Base-by-base conservation (phyloP, 2,888 invertebrate species). In the Drosophila leonis region DNA sequence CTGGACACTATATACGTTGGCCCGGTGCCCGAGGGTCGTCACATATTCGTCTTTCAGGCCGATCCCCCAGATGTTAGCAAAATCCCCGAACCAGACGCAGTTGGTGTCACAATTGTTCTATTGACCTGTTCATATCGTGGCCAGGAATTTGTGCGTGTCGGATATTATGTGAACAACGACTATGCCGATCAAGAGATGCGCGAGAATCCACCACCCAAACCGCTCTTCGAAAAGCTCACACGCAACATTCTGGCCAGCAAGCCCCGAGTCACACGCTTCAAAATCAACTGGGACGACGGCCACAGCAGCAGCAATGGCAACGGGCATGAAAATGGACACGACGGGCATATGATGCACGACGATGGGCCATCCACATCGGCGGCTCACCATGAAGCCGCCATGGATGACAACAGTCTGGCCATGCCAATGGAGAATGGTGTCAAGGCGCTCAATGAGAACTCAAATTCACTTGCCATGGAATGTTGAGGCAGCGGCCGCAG, bases 161-260 rank as follows among this genome's bases (percentile, higher is more conserved):
- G 99, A 3, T 99, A 99, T 93, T 99, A 99, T 92, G 99, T 99
- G 65, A 99, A 99, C 91, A 99, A 99, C 91, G 99, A 99, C 92
- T 99, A 99, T 91, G 95, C 95, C 6, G 98, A 99, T 87, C 96
- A 97, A 0, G 99, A 99, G 90, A 93, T 99, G 80, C 95, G 97
- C 56, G 99, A 99, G 92, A 98, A 98, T 92, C 98, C 98, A 5
- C 99, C 99, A 10, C 94, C 97, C 7, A 96, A 96, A 72, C 98
- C 99, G 1, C 95, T 97, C 75, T 98, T 98, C 93, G 98, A 98
- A 90, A 98, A 98, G 94, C 97, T 98, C 69, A 94, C 93, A 63
- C 92, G 94, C 65, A 94, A 94, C 75, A 94, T 94, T 67, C 82
- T 94, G 57, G 98, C 97, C 0, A 96, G 97, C 2, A 97, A 98